Base-by-base conservation (phyloP, 2,888 invertebrate genomes). In the Scaptomyza tumidula region DNA sequence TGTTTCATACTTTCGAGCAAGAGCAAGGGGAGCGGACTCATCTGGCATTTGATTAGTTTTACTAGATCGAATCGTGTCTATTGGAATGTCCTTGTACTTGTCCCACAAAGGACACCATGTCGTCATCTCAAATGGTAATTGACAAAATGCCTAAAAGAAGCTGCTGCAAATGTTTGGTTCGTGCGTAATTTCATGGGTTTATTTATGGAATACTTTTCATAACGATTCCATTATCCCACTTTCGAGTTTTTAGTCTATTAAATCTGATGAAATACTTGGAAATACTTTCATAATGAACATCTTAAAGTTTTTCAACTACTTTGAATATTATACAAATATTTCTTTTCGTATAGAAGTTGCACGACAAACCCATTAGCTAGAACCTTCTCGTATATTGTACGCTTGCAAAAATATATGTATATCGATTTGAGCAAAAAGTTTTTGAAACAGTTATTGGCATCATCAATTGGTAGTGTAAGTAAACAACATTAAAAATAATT, bases 401-500 rank as follows among this genome's bases (percentile, higher is more conserved):
- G 61, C 54, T 63, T 53, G 27, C n/a, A 41, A 35, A 53, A 48
- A 52, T 54, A 35, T 45, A 41, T 57, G 52, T 57, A 49, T 56
- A 78, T 75, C 75, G 88, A 86, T 84, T 75, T 81, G 68, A 66
- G 50, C 80, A 52, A 77, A 88, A 88, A 77, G 41, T 41, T 89
- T 85, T 80, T 84, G 67, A 75, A 89, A 89, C 86, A 89, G 88
- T 89, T 86, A 86, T 86, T 89, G 87, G 83, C 80, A 70, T 78
- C 89, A 89, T 86, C 89, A 86, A 88, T 86, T 86, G 86, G 86
- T 70, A 83, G 89, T 71, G 83, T 72, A 89, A 83, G 88, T 84
- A 89, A 86, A 88, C 89, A 88, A 89, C 86, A 86, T 86, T 89
- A 86, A 86, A 86, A 86, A 89, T 86, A 89, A 86, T 88, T 87